Base-by-base conservation (phyloP, 2,113 vertebrate species). In the Tinamus guttatus region DNA sequence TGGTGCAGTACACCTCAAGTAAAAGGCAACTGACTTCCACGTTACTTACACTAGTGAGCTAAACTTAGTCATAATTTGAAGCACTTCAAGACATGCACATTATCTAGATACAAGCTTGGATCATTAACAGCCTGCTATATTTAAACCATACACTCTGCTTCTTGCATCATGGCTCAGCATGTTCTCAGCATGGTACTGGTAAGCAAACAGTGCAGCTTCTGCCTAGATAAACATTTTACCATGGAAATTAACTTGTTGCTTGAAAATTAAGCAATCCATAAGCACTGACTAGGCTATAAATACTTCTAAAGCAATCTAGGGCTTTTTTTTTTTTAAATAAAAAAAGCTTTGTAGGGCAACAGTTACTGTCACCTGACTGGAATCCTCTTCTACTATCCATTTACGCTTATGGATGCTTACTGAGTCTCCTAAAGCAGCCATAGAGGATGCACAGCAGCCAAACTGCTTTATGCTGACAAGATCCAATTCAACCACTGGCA, bases 61-160 rank as follows among this genome's bases (percentile, higher is more conserved):
- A 94, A 95, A 95, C 86, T 93, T 92, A 95, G 79, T 95, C 65
- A 94, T 60, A 41, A 25, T 74, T 79, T 58, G 43, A 60, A 96
- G 81, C 43, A 79, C 84, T 89, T 87, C 52, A 94, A 92, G 75
- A 91, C 40, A 59, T 32, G 34, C 40, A 70, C 38, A 81, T 85
- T 83, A 95, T 58, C 89, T 81, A 89, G 81, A 94, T 49, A 88
- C 79, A 85, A 85, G 20, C 45, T n/a, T 78, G 34, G n/a, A 87
- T 81, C 94, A 95, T 13, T 77, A 95, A 91, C 75, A 94, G 84
- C 69, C 89, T 88, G 76, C 71, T 95, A 84, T 91, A 90, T 93
- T 93, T 90, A 95, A 94, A 93, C 70, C 56, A 43, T 36, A 68
- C 10, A 67, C 52, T 87, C 67, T 45, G 40, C 34, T 83, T 63